Evolutionary conservation across 2,113 vertebrate genomes (phyloP).

Genomic region (Dasyornis broadbenti): DNA sequence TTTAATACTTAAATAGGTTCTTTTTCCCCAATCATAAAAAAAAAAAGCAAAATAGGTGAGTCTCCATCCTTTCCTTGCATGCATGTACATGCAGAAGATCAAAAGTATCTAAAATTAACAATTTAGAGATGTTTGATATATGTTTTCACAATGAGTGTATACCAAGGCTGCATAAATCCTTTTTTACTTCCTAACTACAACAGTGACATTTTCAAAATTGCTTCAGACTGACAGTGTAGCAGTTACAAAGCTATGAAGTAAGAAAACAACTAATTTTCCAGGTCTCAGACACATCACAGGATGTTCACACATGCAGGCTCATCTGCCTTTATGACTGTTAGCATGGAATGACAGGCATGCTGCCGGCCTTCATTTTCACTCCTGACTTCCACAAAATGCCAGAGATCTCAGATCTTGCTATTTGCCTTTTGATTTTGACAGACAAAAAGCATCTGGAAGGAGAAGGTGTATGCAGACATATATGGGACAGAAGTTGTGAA

Average conservation of each 20-base stretch:
- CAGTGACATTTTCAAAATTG: not conserved
- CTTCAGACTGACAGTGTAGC: not conserved
- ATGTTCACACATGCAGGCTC: not conserved
- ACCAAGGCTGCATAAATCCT: not conserved
- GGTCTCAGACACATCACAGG: not conserved
- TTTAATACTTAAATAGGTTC: not conserved
- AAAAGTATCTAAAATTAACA: not conserved
- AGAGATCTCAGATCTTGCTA: not conserved
- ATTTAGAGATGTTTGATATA: not conserved
- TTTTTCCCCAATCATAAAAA: not conserved
- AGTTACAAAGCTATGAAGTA: not conserved
- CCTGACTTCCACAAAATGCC: not conserved
- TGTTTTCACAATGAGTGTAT: not conserved
- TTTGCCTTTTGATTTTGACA: not conserved
- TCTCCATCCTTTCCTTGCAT: not conserved
- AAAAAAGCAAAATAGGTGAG: not conserved
- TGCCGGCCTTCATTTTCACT: not conserved
- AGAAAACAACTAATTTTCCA: not conserved
- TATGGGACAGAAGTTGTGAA: not conserved
- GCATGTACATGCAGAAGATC: not conserved
- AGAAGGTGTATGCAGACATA: rapidly evolving
- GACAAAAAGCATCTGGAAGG: not conserved
- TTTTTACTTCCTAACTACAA: not conserved
- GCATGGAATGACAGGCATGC: not conserved
- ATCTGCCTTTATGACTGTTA: not conserved